These are phyloP conservation scores for Oxytorus armatus DNA, from an alignment of 2,888 invertebrate genomes.

Conservation along the genomic window DNA sequence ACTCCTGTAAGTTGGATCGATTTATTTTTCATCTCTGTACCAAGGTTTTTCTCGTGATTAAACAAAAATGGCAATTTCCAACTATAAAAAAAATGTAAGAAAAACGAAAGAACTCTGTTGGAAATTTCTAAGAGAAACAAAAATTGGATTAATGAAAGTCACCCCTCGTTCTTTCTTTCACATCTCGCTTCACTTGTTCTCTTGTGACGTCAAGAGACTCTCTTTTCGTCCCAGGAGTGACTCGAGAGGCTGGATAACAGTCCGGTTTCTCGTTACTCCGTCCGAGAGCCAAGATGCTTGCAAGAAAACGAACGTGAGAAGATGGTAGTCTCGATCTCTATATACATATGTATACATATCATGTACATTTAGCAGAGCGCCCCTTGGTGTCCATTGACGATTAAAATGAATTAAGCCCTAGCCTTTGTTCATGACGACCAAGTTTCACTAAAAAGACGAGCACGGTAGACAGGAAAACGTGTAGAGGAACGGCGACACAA, in stretches of 20 bases:
- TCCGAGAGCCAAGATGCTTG: constrained; percentile 31
- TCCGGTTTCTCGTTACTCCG: constrained; percentile 29
- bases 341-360: neutral
- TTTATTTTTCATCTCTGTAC: no score
- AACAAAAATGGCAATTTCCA: neutral
- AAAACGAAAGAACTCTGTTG: constrained; percentile 63
- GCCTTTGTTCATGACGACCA: constrained; percentile 52
- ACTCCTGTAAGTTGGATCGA: no score
- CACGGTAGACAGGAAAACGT: neutral
- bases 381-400: constrained; percentile 48
- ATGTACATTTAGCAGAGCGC: neutral
- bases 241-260: constrained; percentile 1
- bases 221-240: constrained; percentile 16
- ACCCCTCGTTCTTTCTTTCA: constrained; percentile 19
- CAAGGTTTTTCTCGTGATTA: neutral
- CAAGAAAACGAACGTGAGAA: constrained; percentile 16
- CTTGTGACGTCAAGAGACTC: neutral
- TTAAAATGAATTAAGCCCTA: constrained; percentile 56
- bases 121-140: constrained; percentile 64
- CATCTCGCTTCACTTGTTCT: constrained; percentile 2
- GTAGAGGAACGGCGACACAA: constrained; percentile 1
- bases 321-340: neutral
- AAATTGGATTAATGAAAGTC: constrained; percentile 71
- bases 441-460: constrained; percentile 4
- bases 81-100: neutral